Base-by-base conservation (phyloP, 1,140 invertebrate species). In the Pseudomyrmex flavicornis region DNA sequence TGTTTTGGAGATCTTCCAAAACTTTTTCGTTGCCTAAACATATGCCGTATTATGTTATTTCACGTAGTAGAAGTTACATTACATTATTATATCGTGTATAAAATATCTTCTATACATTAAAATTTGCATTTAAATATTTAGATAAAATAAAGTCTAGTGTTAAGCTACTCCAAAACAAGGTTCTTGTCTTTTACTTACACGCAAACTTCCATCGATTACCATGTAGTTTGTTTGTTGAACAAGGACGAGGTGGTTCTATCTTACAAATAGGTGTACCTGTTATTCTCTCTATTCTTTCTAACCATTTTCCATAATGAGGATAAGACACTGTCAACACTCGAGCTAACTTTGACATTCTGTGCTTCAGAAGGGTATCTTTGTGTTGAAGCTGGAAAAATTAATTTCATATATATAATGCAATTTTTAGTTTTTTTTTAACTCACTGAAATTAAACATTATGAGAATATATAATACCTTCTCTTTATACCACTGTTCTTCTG, bases 181-280 rank as follows among this genome's bases (percentile, higher is more conserved):
- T 35, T 50, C 52, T 54, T 65, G 15, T 17, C 17, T 9, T n/a
- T 20, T 83, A 94, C 93, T 94, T 89, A 94, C 94, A 94, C 65
- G 91, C 82, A 66, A 94, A 94, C 65, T 94, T 94, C 93, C 93
- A 94, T 20, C 94, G 91, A 90, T 94, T 94, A 15, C 91, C 93
- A 50, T 92, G 85, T 9, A 92, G 91, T 56, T 92, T 89, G 62
- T 92, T 91, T 46, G 94, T 89, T 8, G 92, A 90, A 82, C 92
- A 94, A 65, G 87, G 89, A 58, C 90, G 89, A 12, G 93, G 86
- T n/a, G 92, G 83, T 86, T 91, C 91, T 66, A 94, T 59, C 79
- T 92, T 93, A 83, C 93, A 94, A 1, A 94, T 90, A 9, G 94
- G 90, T 22, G 91, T 90, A 63, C 92, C 91, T 84, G 84, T 84